Evolutionary conservation across 2,113 vertebrate species (phyloP).

Genomic region (Lichenostomus cassidix): DNA sequence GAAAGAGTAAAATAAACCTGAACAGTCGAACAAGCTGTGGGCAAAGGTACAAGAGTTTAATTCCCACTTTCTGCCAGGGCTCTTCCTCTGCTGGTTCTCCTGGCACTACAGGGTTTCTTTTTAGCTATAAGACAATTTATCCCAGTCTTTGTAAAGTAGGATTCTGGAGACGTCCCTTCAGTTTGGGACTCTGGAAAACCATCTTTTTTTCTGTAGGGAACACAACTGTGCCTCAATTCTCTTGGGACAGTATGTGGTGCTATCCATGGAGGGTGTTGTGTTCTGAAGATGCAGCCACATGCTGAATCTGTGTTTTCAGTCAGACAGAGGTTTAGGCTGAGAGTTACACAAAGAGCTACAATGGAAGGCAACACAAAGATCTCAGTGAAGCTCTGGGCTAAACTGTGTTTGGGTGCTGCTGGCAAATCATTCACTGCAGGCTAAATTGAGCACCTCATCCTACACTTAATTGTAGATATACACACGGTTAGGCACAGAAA

Average conservation of each 20-base stretch:
- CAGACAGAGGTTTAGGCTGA: not conserved
- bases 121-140: not conserved
- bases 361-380: not conserved
- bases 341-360: not conserved
- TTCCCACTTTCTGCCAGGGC: not conserved
- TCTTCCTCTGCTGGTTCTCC: not conserved
- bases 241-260: not conserved
- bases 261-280: not conserved
- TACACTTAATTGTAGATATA: not conserved
- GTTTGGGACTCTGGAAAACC: not conserved
- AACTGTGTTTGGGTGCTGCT: not conserved
- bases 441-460: not conserved
- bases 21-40: not conserved
- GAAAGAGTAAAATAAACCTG: not conserved
- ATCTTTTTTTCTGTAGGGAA: not conserved
- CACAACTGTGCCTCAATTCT: not conserved
- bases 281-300: accelerated
- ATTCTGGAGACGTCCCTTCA: not conserved
- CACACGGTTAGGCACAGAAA: not conserved
- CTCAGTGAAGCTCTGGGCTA: not conserved
- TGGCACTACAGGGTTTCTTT: accelerated
- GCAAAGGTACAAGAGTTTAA: not conserved
- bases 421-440: not conserved
- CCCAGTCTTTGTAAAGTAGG: not conserved
- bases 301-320: not conserved